Evolutionary conservation across 2,113 vertebrate genomes (phyloP).

Genomic region (Perognathus longimembris): DNA sequence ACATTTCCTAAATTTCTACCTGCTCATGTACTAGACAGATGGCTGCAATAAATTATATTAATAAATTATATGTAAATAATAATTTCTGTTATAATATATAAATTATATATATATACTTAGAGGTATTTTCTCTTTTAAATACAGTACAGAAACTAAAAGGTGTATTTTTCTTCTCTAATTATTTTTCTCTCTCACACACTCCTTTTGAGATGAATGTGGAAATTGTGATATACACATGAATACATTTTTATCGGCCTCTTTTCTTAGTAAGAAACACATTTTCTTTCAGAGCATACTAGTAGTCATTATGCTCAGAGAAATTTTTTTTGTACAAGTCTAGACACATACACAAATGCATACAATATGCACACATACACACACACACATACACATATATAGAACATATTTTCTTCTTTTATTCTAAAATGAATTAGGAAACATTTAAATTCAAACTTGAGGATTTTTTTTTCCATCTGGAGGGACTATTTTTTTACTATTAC

Average conservation of each 20-base stretch:
- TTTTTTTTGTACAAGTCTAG: conserved; percentile 26
- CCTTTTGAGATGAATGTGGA: no score
- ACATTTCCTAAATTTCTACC: not conserved
- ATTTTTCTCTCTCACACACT: not conserved
- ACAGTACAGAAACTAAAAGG: not conserved
- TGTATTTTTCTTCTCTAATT: not conserved
- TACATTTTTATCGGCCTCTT: not conserved
- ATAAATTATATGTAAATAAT: no score
- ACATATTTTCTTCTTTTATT: conserved; percentile 63
- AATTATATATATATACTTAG: not conserved
- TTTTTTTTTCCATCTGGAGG: conserved; percentile 58
- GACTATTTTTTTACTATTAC: conserved; percentile 48
- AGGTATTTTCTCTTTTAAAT: conserved; percentile 8
- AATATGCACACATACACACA: no score
- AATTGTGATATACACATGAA: not conserved
- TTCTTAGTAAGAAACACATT: conserved; percentile 73
- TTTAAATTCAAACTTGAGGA: conserved; percentile 60
- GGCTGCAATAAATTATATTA: no score
- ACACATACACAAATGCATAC: not conserved
- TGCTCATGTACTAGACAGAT: not conserved
- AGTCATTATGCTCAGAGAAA: conserved; percentile 66
- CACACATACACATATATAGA: not conserved
- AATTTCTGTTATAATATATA: no score
- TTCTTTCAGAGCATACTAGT: conserved; percentile 74
- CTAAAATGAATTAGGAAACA: conserved; percentile 74